Percentiles rank a stretch among this genome's conserved stretches.
phyloP scores from a whole-genome alignment of 2,797 vertebrate genomes.

The Chloroceryle amazona region DNA sequence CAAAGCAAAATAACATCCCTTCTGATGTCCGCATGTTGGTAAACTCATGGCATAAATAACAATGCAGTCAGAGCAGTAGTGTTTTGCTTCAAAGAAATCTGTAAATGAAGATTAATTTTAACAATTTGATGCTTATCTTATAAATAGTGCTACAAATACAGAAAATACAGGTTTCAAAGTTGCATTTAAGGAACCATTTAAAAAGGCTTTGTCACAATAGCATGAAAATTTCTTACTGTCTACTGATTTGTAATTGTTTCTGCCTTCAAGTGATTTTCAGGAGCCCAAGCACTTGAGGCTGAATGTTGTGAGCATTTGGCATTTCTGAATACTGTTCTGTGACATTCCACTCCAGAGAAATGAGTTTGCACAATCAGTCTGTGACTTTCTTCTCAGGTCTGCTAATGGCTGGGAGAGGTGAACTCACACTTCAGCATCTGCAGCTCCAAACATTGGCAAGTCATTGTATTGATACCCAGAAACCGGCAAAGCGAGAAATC shows the following conservation, averaged over 20 bases:
- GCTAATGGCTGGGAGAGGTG: neutral
- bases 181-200: constrained; percentile 22
- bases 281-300: neutral
- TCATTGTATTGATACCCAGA: neutral
- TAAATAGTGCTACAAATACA: neutral
- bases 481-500: neutral
- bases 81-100: neutral
- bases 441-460: neutral
- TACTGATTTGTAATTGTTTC: neutral
- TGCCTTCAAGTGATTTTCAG: neutral
- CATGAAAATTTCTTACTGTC: neutral
- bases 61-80: neutral
- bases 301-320: neutral
- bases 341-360: neutral
- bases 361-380: neutral
- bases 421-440: neutral
- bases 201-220: neutral
- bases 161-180: neutral
- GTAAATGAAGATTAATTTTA: constrained; percentile 44
- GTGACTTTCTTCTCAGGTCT: neutral
- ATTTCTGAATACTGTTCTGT: neutral
- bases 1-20: constrained; percentile 13
- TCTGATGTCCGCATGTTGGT: neutral
- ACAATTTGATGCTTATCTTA: neutral
- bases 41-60: constrained; percentile 20